Evolutionary conservation across 2,888 invertebrate species (phyloP).

Genomic region (Tridacna gigas): DNA sequence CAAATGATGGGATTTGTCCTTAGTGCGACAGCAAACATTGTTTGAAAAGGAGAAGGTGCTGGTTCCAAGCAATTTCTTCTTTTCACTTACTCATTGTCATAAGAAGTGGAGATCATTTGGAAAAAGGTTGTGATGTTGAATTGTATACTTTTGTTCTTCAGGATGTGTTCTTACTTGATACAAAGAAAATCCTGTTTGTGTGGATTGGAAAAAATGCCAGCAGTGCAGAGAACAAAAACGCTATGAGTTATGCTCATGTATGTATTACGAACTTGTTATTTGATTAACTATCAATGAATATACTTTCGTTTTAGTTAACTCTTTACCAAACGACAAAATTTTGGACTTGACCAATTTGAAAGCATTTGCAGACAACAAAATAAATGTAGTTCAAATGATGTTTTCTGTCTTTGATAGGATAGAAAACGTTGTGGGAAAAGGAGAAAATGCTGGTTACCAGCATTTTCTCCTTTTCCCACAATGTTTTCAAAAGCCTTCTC

Average conservation of each 20-base stretch:
- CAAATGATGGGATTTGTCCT: too few species aligned
- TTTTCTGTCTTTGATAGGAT: background rate
- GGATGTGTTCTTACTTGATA: slow-evolving; percentile 84
- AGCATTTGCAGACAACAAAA: too few species aligned
- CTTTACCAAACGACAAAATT: too few species aligned
- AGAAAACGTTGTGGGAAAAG: background rate
- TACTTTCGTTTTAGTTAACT: too few species aligned
- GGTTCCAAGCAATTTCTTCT: too few species aligned
- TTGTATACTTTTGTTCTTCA: slow-evolving; percentile 39
- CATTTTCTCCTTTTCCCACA: background rate
- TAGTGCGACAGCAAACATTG: too few species aligned
- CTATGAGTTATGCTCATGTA: slow-evolving; percentile 84
- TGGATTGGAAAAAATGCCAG: slow-evolving; percentile 83
- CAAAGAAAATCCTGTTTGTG: slow-evolving; percentile 78
- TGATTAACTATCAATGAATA: too few species aligned
- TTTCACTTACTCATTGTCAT: too few species aligned
- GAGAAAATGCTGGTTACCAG: too few species aligned
- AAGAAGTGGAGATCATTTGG: background rate
- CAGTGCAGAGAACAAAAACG: slow-evolving; percentile 79
- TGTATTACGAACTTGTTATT: slow-evolving; percentile 58
- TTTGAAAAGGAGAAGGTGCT: too few species aligned
- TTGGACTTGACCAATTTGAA: too few species aligned
- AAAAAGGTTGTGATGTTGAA: background rate
- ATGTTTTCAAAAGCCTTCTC: background rate
- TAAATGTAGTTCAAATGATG: too few species aligned